Evolutionary conservation across 2,888 invertebrate genomes (phyloP), one percentile per base, ranked within the genome.

Genomic region (Pegoplata infirma): DNA sequence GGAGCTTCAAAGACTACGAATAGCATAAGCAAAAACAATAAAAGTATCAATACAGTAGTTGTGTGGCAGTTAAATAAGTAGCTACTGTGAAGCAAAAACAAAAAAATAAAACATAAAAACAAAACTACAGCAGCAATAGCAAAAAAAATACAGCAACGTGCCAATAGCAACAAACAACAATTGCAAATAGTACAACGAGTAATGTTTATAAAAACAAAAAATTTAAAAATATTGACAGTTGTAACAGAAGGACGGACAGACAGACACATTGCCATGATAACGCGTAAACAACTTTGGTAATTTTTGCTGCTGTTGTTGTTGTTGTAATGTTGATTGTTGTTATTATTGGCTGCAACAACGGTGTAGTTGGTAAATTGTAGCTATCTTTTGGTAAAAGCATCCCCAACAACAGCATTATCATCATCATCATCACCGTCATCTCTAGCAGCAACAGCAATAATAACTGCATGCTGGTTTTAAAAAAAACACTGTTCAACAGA

Each of bases 11-110:
- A n/a, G 5, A 25, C 56, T 63, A 69, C 49, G 63, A 69, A 63
- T n/a, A n/a, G n/a, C n/a, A 63, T 23, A 23, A 51, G 16, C 16
- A 47, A 56, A 71, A 75, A 75, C 58, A 72, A 75, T 79, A 79
- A 72, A 75, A 79, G 51, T 75, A 79, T 75, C 79, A 72, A 75
- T 75, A 63, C 75, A 72, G 49, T 44, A 63, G 61, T 49, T 67
- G 75, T 71, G 71, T 59, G 49, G 68, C 63, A 69, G 63, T 75
- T 61, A 68, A 63, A 61, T 55, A 74, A 68, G 68, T 32, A 32
- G 49, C 75, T 75, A 63, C 61, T 55, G 47, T 58, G 36, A 71
- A 59, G 40, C 36, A 53, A 5, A 23, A 55, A 17, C 21, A 16
- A 21, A 8, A 23, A 7, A 7, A 17, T 21, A 40, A n/a, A 49